A percentile compares a stretch with the other conserved stretches of the same genome.
Conservation (phyloP, 2,113 vertebrate genomes). For the Pterocles orientalis region DNA sequence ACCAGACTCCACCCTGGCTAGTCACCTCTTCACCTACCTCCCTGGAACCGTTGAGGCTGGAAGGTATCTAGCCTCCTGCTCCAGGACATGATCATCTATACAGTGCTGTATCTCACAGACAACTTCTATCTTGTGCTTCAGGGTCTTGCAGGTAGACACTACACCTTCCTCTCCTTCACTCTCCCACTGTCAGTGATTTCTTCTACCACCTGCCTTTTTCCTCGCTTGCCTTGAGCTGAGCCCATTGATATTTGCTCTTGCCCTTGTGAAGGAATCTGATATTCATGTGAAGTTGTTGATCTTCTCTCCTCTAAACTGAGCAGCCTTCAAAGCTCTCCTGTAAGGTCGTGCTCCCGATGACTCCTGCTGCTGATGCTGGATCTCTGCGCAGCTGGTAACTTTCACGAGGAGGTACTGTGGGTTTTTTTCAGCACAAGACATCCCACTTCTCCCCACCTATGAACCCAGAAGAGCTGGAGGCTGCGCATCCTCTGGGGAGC, state of each 20-base stretch:
- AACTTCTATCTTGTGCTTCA: not conserved
- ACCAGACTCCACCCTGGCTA: not conserved
- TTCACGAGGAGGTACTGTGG: not conserved
- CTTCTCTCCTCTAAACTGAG: not conserved
- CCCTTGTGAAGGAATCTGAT: not conserved
- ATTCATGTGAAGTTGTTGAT: not conserved
- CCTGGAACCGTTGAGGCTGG: no score
- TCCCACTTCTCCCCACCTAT: not conserved
- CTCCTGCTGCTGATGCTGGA: not conserved
- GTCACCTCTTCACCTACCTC: not conserved
- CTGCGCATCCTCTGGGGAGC: not conserved
- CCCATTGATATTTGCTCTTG: not conserved
- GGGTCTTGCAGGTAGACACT: not conserved
- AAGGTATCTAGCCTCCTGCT: not conserved
- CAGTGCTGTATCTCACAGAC: not conserved
- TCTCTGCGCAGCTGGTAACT: not conserved
- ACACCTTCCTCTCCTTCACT: not conserved
- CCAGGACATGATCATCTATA: not conserved
- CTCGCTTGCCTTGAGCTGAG: not conserved
- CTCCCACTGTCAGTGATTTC: not conserved
- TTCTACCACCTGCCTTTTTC: not conserved
- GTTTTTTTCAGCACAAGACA: not conserved
- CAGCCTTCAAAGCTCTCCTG: not conserved
- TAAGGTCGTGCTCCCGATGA: not conserved
- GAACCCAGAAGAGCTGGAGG: not conserved